Percentiles rank a stretch among this genome's conserved stretches.
phyloP scores from a whole-genome alignment of 2,797 vertebrate genomes.

The Argentina silus region DNA sequence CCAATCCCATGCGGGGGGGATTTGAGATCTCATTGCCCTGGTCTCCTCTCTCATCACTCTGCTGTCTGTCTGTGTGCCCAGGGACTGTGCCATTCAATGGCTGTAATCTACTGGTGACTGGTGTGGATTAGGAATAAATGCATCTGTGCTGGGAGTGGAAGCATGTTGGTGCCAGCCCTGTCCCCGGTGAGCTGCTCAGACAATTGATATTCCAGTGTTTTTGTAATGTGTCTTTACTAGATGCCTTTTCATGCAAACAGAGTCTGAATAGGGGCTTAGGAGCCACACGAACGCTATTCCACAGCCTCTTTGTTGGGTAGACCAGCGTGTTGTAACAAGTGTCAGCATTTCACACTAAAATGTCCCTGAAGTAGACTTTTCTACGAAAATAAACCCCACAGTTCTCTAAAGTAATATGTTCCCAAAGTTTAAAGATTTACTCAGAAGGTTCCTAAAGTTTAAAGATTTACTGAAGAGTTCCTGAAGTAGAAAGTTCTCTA shows the following conservation, averaged over 20 bases:
- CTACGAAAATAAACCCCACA: no score
- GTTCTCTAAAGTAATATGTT: no score
- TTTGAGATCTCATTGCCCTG: constrained; percentile 70
- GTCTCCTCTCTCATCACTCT: constrained; percentile 78
- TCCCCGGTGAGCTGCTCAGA: neutral
- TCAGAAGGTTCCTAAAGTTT: no score
- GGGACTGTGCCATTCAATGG: constrained; percentile 77
- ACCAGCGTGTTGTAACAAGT: no score
- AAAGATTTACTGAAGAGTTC: no score
- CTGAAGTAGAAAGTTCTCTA: no score
- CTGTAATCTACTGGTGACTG: constrained; percentile 79
- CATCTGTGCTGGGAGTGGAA: constrained; percentile 62
- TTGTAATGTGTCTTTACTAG: constrained; percentile 24
- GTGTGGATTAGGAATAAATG: constrained; percentile 78
- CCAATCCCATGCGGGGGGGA: constrained; percentile 74
- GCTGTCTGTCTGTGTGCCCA: constrained; percentile 38
- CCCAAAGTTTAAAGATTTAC: no score
- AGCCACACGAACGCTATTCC: neutral
- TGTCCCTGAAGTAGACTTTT: no score
- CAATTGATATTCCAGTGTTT: constrained; percentile 42
- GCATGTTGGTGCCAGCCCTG: constrained; percentile 74
- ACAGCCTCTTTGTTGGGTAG: no score
- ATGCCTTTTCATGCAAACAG: constrained; percentile 32
- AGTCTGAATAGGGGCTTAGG: neutral
- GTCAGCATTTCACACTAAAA: no score